Conservation (phyloP, 2,113 vertebrate species). For the Atherinomorus stipes region DNA sequence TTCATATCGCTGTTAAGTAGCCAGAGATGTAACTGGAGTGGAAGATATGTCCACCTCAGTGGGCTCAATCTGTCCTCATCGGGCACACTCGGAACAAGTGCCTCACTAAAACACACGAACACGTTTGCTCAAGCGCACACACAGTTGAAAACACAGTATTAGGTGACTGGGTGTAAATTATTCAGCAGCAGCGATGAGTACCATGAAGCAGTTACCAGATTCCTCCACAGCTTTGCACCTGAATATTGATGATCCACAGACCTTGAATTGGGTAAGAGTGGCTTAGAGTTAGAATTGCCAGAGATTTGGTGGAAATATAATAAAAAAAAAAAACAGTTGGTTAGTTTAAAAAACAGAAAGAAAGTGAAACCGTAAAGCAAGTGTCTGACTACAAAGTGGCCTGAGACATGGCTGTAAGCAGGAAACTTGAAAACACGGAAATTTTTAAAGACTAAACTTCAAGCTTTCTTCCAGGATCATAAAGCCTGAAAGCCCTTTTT, state of each 20-base stretch:
- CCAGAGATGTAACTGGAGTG: constrained; percentile 72
- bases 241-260: constrained; percentile 76
- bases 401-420: background rate
- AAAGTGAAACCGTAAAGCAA: too few species aligned
- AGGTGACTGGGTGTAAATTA: constrained; percentile 78
- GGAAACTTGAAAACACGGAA: too few species aligned
- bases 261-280: constrained; percentile 12
- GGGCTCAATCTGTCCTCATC: constrained; percentile 74
- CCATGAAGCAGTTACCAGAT: constrained; percentile 72
- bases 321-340: too few species aligned
- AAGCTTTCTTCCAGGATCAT: too few species aligned
- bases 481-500: too few species aligned
- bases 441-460: too few species aligned
- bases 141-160: constrained; percentile 52
- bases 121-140: constrained; percentile 21
- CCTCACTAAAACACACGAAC: constrained; percentile 15
- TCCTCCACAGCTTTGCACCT: constrained; percentile 60
- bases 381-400: background rate
- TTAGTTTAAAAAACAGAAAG: too few species aligned
- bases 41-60: constrained; percentile 55
- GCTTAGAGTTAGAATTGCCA: background rate
- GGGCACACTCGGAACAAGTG: constrained; percentile 22
- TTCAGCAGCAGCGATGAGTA: constrained; percentile 74
- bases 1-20: constrained; percentile 70
- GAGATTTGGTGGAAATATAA: background rate